Evolutionary conservation across 2,797 vertebrate species (phyloP).

Genomic region (Callimico goeldii): DNA sequence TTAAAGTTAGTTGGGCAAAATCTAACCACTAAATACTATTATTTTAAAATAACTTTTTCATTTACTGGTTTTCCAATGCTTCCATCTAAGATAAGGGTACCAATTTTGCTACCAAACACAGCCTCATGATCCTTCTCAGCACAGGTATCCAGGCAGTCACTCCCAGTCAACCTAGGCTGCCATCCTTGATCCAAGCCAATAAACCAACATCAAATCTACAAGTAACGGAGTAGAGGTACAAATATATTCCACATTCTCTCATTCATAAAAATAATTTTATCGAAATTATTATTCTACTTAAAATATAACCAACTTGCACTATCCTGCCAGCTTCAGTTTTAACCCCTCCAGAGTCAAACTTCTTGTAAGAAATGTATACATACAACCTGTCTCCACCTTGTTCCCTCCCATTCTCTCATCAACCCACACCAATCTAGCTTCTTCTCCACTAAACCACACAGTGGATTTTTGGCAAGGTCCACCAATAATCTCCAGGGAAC

Average conservation of each 20-base stretch:
- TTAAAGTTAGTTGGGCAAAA: not conserved
- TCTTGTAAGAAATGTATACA: not conserved
- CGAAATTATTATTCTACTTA: not conserved
- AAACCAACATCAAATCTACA: not conserved
- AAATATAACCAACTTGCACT: not conserved
- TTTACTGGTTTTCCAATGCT: not conserved
- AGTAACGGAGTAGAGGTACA: not conserved
- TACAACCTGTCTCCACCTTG: not conserved
- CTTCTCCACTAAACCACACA: not conserved
- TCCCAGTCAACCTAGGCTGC: no score
- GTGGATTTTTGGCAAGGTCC: not conserved
- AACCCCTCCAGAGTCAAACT: not conserved
- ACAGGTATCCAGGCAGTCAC: not conserved
- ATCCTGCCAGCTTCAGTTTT: not conserved
- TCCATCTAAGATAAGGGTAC: not conserved
- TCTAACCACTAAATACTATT: not conserved
- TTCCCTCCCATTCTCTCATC: not conserved
- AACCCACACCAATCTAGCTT: not conserved
- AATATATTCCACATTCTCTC: not conserved
- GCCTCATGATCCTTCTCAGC: not conserved
- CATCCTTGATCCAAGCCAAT: not conserved
- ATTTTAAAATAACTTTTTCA: not conserved
- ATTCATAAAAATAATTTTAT: not conserved
- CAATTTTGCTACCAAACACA: not conserved
- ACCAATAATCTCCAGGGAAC: not conserved